These are phyloP conservation scores for Diorhabda elongata DNA, from an alignment of 1,140 invertebrate genomes.

Conservation along the genomic window DNA sequence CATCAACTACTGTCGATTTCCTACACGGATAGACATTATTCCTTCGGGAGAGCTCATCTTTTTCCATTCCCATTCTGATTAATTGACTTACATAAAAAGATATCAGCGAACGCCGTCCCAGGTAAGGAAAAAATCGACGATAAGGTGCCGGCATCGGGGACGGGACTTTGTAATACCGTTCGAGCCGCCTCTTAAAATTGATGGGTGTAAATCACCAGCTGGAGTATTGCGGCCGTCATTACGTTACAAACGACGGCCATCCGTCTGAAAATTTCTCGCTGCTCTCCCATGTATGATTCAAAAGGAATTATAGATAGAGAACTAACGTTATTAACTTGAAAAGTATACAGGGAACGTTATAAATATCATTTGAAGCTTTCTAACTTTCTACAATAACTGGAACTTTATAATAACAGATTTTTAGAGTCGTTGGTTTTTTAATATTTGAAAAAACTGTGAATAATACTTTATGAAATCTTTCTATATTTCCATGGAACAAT, in stretches of 20 bases:
- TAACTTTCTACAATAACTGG: too few species aligned
- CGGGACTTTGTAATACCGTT: neutral
- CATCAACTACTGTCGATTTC: too few species aligned
- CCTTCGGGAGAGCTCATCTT: conserved; percentile 8
- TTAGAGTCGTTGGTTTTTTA: too few species aligned
- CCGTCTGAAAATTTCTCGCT: conserved; percentile 33
- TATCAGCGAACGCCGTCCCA: conserved; percentile 8
- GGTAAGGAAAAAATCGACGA: conserved; percentile 9
- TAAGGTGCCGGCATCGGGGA: conserved; percentile 11
- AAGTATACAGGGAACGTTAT: too few species aligned
- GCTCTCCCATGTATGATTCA: neutral
- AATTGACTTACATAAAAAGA: conserved; percentile 6
- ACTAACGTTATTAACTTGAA: too few species aligned
- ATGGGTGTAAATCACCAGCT: conserved; percentile 36
- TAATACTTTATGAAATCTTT: too few species aligned
- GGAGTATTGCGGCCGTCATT: conserved; percentile 26
- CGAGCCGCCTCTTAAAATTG: conserved; percentile 21
- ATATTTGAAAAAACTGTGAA: too few species aligned
- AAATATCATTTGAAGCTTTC: too few species aligned
- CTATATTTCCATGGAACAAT: too few species aligned
- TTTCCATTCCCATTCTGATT: conserved; percentile 2
- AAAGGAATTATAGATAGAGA: too few species aligned
- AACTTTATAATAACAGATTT: too few species aligned
- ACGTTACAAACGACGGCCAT: conserved; percentile 35
- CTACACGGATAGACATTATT: neutral